phyloP scores from a whole-genome alignment of 2,113 vertebrate genomes.

The human (Homo sapiens) region GRCh38 chrX:153813501-153814000 shows the following conservation, averaged over 20 bases:
- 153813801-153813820: neutral
- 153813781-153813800: neutral
- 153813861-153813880: neutral
- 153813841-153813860: neutral
- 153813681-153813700: neutral
- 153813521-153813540: rapidly evolving
- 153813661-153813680: neutral
- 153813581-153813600: neutral
- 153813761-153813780: neutral
- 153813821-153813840: neutral
- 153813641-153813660: neutral
- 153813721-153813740: neutral
- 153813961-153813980: conserved; percentile 2
- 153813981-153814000: neutral
- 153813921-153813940: neutral
- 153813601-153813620: neutral
- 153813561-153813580: neutral
- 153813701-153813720: neutral
- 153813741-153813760: neutral
- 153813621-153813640: neutral
- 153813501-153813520: neutral
- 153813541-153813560: neutral
- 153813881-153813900: neutral
- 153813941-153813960: neutral
- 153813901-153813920: neutral